Conservation (phyloP, 2,113 vertebrate species). For the Microtus oregoni region DNA sequence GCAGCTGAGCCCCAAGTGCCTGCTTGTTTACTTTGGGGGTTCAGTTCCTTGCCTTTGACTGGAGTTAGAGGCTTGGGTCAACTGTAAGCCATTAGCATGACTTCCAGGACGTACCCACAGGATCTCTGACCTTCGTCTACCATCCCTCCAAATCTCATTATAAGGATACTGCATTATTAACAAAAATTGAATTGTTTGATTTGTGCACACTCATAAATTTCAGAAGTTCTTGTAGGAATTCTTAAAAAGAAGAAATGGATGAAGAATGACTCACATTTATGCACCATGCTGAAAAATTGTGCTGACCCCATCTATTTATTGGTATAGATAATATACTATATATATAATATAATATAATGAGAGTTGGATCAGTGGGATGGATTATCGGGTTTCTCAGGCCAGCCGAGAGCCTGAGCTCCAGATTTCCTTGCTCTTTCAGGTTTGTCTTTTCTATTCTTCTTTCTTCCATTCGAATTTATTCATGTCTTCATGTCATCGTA, state of each 20-base stretch:
- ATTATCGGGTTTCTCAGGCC: constrained; percentile 74
- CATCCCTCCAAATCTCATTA: constrained; percentile 46
- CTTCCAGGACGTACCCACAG: rapidly evolving
- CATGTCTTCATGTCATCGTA: background rate
- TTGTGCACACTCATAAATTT: constrained; percentile 77
- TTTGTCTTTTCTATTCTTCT: background rate
- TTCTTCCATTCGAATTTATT: constrained; percentile 37
- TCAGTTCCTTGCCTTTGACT: constrained; percentile 30
- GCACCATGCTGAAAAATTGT: constrained; percentile 73
- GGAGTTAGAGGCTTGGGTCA: background rate
- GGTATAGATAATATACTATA: too few species aligned
- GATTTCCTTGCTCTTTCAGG: background rate
- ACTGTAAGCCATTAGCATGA: background rate
- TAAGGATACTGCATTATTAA: constrained; percentile 65
- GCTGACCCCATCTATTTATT: constrained; percentile 64
- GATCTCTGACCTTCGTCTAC: background rate
- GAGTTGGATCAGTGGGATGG: constrained; percentile 75
- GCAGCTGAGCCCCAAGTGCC: background rate
- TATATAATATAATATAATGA: too few species aligned
- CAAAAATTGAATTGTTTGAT: constrained; percentile 62
- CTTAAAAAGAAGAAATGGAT: constrained; percentile 70
- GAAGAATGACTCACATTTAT: constrained; percentile 70
- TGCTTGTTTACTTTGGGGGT: background rate
- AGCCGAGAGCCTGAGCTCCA: constrained; percentile 58
- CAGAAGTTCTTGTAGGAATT: constrained; percentile 65